Conservation (phyloP, 2,113 vertebrate genomes). For the Rhabdornis inornatus region DNA sequence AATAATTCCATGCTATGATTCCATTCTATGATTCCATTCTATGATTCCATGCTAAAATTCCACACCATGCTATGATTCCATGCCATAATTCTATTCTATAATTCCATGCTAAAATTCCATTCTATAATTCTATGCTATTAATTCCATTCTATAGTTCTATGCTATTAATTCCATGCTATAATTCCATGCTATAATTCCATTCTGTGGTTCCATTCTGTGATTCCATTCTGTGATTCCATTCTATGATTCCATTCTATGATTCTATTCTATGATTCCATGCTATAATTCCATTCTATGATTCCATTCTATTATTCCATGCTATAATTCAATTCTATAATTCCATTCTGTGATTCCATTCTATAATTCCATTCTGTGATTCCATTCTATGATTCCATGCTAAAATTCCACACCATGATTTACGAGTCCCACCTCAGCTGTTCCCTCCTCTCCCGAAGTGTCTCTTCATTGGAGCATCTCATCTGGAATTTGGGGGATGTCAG, state of each 20-base stretch:
- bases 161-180: background rate
- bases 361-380: background rate
- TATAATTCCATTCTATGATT: background rate
- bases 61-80: too few relatives aligned
- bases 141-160: background rate
- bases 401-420: background rate
- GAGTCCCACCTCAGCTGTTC: background rate
- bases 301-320: background rate
- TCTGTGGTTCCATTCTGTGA: background rate
- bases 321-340: too few relatives aligned
- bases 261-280: too few relatives aligned
- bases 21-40: background rate
- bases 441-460: background rate
- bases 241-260: too few relatives aligned
- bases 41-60: background rate
- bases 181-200: background rate
- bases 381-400: accelerated
- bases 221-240: too few relatives aligned
- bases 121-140: background rate
- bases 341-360: too few relatives aligned
- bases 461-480: background rate
- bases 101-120: background rate
- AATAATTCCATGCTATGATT: background rate
- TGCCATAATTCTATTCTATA: background rate
- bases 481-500: background rate